Evolutionary conservation across 2,888 invertebrate genomes (phyloP), one percentile per base, ranked within the genome.

Genomic region (Gandaritis pyraliata): DNA sequence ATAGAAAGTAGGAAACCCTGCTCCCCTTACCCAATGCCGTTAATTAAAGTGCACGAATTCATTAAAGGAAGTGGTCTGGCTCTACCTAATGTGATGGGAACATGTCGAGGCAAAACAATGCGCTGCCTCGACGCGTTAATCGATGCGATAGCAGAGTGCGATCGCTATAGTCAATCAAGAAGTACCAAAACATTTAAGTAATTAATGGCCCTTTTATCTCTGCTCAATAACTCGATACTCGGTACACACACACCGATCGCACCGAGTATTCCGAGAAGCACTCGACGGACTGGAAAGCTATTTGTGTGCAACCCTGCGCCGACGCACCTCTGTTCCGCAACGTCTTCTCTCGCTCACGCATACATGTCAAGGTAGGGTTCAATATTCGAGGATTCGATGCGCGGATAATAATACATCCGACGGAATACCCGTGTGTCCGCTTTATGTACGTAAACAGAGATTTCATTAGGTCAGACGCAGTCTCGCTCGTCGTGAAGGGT

Each of bases 281-380:
- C 89, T 88, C 81, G 82, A 86, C 75, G 75, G 78, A 80, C 81
- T 85, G 82, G 81, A 81, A 85, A 86, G 90, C 83, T 91, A 91
- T 90, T 91, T 91, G 78, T 82, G 90, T 86, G 83, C 86, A 90
- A 85, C 87, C 86, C 88, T 88, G 88, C 82, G 81, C 77, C 73
- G 77, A 76, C 81, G 83, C 84, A 83, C 82, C 81, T 83, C 86
- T 78, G 86, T 85, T 86, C 87, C 86, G 85, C 82, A 76, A 78
- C 73, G 75, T 75, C 79, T 80, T 86, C 85, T 86, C 85, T 83
- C 88, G 78, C 83, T 87, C 87, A 75, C 84, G 82, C 90, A 90
- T 88, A 77, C 91, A 86, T 90, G 91, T 91, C 91, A 91, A 91
- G 91, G 91, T 91, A 90, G 91, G 86, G 91, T 91, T 91, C 91